These are phyloP conservation scores for Lasaia peninsularis DNA, from an alignment of 1,140 invertebrate genomes.

Conservation along the genomic window DNA sequence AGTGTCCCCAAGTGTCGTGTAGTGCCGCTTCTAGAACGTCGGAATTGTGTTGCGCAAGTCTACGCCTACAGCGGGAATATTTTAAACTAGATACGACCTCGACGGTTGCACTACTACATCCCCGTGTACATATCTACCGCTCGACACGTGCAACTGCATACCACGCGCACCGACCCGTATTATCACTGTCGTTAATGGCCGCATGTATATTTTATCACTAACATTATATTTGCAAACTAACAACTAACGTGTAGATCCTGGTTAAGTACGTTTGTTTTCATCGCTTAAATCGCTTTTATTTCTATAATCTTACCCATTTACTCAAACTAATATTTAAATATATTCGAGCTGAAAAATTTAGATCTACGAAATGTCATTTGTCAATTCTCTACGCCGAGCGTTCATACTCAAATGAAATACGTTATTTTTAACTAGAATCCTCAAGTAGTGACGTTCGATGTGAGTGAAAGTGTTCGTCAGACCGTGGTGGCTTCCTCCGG, in stretches of 20 bases:
- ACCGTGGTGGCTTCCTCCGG: slow-evolving; percentile 47
- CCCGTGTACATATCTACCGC: slow-evolving; percentile 36
- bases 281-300: neutral
- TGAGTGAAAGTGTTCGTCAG: slow-evolving; percentile 60
- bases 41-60: slow-evolving; percentile 67
- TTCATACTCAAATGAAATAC: neutral
- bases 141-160: slow-evolving; percentile 39
- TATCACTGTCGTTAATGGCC: slow-evolving; percentile 31
- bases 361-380: no score
- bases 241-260: no score
- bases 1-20: slow-evolving; percentile 66
- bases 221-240: no score
- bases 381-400: no score
- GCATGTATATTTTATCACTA: slow-evolving; percentile 26
- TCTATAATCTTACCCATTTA: neutral
- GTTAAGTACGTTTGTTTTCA: no score
- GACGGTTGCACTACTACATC: slow-evolving; percentile 34
- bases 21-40: slow-evolving; percentile 71
- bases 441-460: slow-evolving; percentile 1
- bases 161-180: slow-evolving; percentile 39
- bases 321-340: neutral
- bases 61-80: slow-evolving; percentile 69
- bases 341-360: no score
- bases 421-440: slow-evolving; percentile 12
- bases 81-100: slow-evolving; percentile 65